Conservation (phyloP, 1,140 invertebrate species). For the Eufriesea mexicana region DNA sequence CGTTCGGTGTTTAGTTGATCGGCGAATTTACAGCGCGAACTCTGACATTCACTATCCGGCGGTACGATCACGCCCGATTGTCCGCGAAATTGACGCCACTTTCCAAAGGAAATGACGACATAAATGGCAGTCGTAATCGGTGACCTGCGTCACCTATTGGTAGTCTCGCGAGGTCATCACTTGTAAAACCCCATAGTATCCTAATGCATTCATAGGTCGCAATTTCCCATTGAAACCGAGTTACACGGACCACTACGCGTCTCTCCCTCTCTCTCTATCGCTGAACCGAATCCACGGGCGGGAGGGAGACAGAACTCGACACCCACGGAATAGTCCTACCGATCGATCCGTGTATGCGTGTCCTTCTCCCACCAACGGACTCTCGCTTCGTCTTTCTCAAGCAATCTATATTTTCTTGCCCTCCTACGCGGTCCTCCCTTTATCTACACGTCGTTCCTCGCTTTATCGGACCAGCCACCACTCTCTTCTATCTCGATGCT, state of each 20-base stretch:
- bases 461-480: constrained; percentile 1
- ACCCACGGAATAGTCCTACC: constrained; percentile 26
- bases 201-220: constrained; percentile 7
- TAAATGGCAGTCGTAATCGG: constrained; percentile 7
- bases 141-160: background rate
- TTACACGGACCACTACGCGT: background rate
- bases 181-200: background rate
- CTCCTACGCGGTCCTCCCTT: constrained; percentile 17
- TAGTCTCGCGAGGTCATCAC: background rate
- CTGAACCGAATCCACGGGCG: background rate
- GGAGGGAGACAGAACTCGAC: background rate
- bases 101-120: constrained; percentile 31
- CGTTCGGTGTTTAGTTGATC: background rate
- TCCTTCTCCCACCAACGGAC: constrained; percentile 1
- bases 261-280: background rate
- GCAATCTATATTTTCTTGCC: constrained; percentile 35
- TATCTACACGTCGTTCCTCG: background rate
- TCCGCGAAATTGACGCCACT: constrained; percentile 23
- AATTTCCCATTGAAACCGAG: constrained; percentile 24
- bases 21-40: constrained; percentile 1
- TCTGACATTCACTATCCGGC: constrained; percentile 11
- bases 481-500: background rate
- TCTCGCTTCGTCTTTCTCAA: background rate
- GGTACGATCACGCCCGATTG: constrained; percentile 3
- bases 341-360: constrained; percentile 38